Percentiles rank a stretch among this genome's conserved stretches.
Evolutionary conservation across 2,797 vertebrate genomes (phyloP).

Genomic region (Micropoecilia bifurca): DNA sequence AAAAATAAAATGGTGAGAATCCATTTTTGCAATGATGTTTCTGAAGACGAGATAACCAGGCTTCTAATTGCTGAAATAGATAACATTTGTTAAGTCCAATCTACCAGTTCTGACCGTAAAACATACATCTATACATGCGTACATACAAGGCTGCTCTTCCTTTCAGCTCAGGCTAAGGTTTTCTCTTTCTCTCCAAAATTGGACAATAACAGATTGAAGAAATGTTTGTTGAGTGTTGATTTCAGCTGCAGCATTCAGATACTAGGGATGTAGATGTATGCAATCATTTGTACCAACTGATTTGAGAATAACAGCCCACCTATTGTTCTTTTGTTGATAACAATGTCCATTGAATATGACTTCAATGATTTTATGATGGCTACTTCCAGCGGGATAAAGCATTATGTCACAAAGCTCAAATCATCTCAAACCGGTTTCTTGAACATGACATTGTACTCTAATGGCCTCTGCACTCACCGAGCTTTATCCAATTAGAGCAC

Average conservation of each 20-base stretch:
- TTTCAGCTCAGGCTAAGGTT: not conserved
- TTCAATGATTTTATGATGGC: not conserved
- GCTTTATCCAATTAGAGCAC: not conserved
- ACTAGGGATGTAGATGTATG: not conserved
- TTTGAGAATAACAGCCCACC: not conserved
- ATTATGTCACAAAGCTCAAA: not conserved
- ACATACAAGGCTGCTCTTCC: too few relatives aligned
- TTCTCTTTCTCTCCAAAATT: not conserved
- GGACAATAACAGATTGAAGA: not conserved
- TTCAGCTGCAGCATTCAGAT: not conserved
- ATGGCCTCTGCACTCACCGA: not conserved
- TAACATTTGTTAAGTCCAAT: not conserved
- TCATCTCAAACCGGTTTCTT: not conserved
- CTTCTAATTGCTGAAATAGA: not conserved
- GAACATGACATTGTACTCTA: not conserved
- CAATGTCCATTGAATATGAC: not conserved
- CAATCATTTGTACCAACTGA: not conserved
- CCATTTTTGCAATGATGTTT: not conserved
- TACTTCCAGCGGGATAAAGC: not conserved
- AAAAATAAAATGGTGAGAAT: conserved; percentile 28
- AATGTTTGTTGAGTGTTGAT: not conserved
- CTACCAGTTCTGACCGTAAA: not conserved
- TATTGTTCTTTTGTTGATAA: not conserved
- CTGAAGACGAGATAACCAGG: not conserved
- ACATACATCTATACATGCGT: not conserved